Conservation (phyloP, 1,140 invertebrate species). For the silkworm (Bombyx mori) region ASM3026992v2 NC_085114.1:7628001-7628500, state of each 20-base stretch:
- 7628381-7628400: conserved; percentile 44
- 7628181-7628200: conserved; percentile 68
- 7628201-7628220: conserved; percentile 59
- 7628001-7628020: conserved; percentile 77
- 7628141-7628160: conserved; percentile 79
- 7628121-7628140: conserved; percentile 74
- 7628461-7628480: conserved; percentile 27
- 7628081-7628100: conserved; percentile 78
- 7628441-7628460: conserved; percentile 37
- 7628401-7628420: conserved; percentile 40
- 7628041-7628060: conserved; percentile 76
- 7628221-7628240: conserved; percentile 61
- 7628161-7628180: conserved; percentile 77
- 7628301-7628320: conserved; percentile 68
- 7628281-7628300: conserved; percentile 64
- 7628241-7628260: conserved; percentile 60
- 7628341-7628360: no score
- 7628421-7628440: conserved; percentile 55
- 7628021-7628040: conserved; percentile 79
- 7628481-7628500: conserved; percentile 13
- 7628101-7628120: conserved; percentile 76
- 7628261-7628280: conserved; percentile 56
- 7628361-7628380: conserved; percentile 6
- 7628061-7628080: conserved; percentile 74
- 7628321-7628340: conserved; percentile 27